These are phyloP conservation scores for Stichodactyla helianthus DNA, from an alignment of 64 coral and sea anemone species.

Conservation along the genomic window DNA sequence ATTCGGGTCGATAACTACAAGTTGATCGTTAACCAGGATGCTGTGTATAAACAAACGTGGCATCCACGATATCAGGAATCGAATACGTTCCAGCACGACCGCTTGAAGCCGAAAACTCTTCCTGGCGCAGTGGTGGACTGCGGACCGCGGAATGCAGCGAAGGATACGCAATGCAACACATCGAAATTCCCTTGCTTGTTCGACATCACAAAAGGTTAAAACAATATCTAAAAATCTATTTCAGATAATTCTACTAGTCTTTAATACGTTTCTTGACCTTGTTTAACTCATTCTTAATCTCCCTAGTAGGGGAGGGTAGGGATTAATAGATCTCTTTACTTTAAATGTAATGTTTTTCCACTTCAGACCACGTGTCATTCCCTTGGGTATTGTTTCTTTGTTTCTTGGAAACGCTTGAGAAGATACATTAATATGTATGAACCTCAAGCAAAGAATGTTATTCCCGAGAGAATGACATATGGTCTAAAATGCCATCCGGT, in stretches of 20 bases:
- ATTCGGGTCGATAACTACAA: slow-evolving; percentile 83
- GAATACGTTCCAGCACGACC: background rate
- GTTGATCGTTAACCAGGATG: slow-evolving; percentile 87
- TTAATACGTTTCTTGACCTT: background rate
- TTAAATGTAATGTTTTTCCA: no score
- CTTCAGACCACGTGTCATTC: no score
- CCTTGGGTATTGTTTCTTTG: no score
- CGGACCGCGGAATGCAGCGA: slow-evolving; percentile 46
- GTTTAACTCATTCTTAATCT: background rate
- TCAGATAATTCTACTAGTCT: background rate
- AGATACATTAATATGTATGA: no score
- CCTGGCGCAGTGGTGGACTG: slow-evolving; percentile 73
- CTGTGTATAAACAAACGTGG: slow-evolving; percentile 69
- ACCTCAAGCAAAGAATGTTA: no score
- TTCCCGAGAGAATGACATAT: no score
- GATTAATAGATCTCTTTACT: no score
- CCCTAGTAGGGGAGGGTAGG: no score
- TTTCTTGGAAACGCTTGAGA: no score
- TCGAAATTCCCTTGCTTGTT: slow-evolving; percentile 80
- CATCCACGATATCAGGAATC: slow-evolving; percentile 53
- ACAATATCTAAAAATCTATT: background rate
- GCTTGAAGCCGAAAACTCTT: slow-evolving; percentile 32
- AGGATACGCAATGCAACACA: slow-evolving; percentile 55
- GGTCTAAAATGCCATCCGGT: no score
- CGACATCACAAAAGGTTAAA: slow-evolving; percentile 65